Evolutionary conservation across 2,888 invertebrate species (phyloP), one percentile per base, ranked within the genome.

Genomic region (Ectemnius lituratus): DNA sequence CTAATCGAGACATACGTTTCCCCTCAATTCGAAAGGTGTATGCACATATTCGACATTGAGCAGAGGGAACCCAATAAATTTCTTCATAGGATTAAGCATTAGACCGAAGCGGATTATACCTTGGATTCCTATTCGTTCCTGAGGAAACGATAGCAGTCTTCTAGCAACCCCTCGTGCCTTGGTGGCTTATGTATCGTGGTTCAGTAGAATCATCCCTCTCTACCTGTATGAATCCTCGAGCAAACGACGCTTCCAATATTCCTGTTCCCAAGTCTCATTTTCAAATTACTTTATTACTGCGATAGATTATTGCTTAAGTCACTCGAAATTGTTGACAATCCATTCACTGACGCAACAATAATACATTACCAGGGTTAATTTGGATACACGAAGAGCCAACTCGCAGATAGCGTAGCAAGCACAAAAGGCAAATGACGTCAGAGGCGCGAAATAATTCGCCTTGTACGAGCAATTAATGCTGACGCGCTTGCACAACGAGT

Each of bases 51-150:
- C 57, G 75, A 66, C 66, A 73, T 77, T 79, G 83, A 75, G 77
- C 67, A 70, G 49, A 64, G 68, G 65, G 68, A 72, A 79, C 80
- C 84, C 78, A 83, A 83, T 85, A 85, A 84, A 84, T 83, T 85
- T 81, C 75, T 77, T 65, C 75, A 67, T 67, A 58, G 83, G 84
- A 85, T 85, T 84, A 82, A 75, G 80, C 73, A 83, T 80, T 77
- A 80, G 79, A 72, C 78, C 75, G 80, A 73, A 76, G 62, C 76
- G 82, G 84, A 85, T 85, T 84, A 83, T 79, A 79, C 76, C 79
- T 70, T 64, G 79, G 68, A 80, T 76, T 78, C 67, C 78, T 72
- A 71, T 75, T 66, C 68, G 65, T 52, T 75, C 64, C 65, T 62
- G 58, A 56, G 62, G 69, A 74, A 66, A 66, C 75, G 82, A 79